Conservation (phyloP, 2,888 invertebrate genomes). For the Rotaria sp. region DNA sequence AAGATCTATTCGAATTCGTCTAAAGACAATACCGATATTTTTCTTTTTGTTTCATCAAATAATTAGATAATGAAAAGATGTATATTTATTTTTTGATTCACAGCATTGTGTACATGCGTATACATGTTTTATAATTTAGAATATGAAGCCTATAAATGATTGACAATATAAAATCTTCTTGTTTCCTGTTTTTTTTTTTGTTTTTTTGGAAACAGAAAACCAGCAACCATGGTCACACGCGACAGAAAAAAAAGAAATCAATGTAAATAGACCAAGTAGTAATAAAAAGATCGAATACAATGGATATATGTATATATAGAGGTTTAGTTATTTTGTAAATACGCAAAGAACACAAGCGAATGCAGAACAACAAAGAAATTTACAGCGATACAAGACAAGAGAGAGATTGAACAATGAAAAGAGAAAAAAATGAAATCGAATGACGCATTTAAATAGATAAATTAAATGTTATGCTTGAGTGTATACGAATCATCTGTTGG, state of each 20-base stretch:
- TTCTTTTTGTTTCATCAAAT: no score
- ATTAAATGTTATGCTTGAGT: not conserved
- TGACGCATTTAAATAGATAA: not conserved
- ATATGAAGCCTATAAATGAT: not conserved
- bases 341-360: not conserved
- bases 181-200: not conserved
- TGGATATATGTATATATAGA: conserved; percentile 7
- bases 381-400: conserved; percentile 10
- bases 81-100: not conserved
- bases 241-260: not conserved
- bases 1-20: no score
- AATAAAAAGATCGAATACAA: not conserved
- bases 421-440: not conserved
- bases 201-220: not conserved
- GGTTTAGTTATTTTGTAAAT: not conserved
- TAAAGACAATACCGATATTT: no score
- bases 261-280: not conserved
- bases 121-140: not conserved
- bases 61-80: not conserved
- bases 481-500: not conserved
- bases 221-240: not conserved
- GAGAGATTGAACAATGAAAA: not conserved
- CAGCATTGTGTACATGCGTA: not conserved
- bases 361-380: not conserved
- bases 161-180: not conserved